Evolutionary conservation across 2,113 vertebrate genomes (phyloP), one percentile per base, ranked within the genome.

Genomic region (Aegithalos caudatus): DNA sequence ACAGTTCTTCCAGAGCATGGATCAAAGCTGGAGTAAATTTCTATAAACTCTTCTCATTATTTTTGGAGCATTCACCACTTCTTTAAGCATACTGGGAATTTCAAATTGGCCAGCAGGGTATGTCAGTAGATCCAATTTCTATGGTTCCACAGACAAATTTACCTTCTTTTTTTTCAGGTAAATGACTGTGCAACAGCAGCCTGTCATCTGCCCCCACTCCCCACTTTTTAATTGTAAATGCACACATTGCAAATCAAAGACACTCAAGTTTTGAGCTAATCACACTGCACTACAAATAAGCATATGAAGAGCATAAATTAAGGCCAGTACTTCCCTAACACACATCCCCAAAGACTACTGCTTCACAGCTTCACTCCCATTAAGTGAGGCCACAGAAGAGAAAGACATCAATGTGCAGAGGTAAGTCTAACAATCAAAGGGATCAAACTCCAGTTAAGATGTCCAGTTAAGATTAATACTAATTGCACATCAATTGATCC

Each of bases 1-100:
- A 76, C 25, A 67, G 40, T 44, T 86, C 48, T 92, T 69, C 53
- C 58, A 83, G 69, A 71, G 57, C 13, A 86, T 6, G 10, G 89
- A 92, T 88, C 70, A 88, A 94, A 92, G 90, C 37, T 53, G 19
- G 18, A 77, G 22, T 53, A 72, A 67, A 64, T 82, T 72, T 76
- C 58, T 77, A 38, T 12, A 51, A 72, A 76, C 16, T 47, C 10
- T 62, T 85, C n/a, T 74, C 31, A 61, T 81, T 62, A 92, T 80
- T 86, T 86, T 25, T 74, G 37, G 44, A 86, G 37, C 40, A 73
- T n/a, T 37, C 14, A 9, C 29, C 42, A 35, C 31, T 51, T 78
- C 80, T 87, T 81, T 45, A 88, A 81, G 37, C 50, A 72, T 40
- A 14, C 40, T 31, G 31, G 20, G 67, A 50, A 83, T 73, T 93